A percentile compares a stretch with the other conserved stretches of the same genome.
Evolutionary conservation across 2,888 invertebrate genomes (phyloP).

Genomic region (Frankliniella fusca): DNA sequence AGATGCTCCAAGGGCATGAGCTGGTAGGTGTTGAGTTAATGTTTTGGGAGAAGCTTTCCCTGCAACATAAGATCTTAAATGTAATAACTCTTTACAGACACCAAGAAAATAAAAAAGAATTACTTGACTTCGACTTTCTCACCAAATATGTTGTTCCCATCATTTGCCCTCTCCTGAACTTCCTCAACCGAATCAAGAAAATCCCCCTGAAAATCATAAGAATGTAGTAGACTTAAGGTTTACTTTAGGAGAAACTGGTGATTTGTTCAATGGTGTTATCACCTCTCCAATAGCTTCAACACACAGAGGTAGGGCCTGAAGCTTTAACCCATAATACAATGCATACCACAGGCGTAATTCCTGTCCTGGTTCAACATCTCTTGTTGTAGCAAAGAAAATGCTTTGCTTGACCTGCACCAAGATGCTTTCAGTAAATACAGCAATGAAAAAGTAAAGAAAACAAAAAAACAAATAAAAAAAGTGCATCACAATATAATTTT

Average conservation of each 20-base stretch:
- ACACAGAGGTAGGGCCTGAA: conserved; percentile 45
- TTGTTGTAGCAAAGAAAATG: conserved; percentile 50
- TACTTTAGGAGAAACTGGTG: background rate
- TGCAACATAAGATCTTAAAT: conserved; percentile 29
- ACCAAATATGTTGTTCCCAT: background rate
- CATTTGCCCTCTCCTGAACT: background rate
- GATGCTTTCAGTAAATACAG: conserved; percentile 13
- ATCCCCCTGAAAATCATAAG: background rate
- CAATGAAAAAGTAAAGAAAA: no score
- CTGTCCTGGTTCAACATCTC: conserved; percentile 50
- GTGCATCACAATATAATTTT: conserved; percentile 22
- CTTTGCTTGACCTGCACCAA: conserved; percentile 46
- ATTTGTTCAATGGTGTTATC: background rate
- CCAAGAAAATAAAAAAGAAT: background rate
- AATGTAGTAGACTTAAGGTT: background rate
- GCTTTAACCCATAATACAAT: conserved; percentile 54
- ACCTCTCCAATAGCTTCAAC: conserved; percentile 31
- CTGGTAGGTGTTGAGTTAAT: conserved; percentile 42
- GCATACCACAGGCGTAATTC: conserved; percentile 58
- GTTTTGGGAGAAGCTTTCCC: conserved; percentile 40
- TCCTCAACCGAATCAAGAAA: background rate
- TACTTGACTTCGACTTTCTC: background rate
- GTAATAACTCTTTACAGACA: background rate
- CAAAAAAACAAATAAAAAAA: background rate
- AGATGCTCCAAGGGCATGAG: conserved; percentile 42